A percentile compares a stretch with the other conserved stretches of the same genome.
Conservation (phyloP, 2,113 vertebrate species). For the Orientallactaga bullata region DNA sequence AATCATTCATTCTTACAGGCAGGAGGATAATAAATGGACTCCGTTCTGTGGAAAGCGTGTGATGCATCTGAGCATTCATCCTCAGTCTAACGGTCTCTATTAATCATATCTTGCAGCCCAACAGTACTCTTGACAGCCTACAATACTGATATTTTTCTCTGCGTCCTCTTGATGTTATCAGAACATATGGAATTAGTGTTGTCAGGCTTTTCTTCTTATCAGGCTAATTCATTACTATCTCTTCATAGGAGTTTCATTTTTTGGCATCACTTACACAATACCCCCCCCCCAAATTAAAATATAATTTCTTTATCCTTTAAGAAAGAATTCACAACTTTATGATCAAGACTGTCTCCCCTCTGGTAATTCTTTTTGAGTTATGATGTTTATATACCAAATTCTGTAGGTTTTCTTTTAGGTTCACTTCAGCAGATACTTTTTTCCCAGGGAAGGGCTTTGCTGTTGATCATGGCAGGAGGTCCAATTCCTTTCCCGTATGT, state of each 20-base stretch:
- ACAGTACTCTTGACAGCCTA: not conserved
- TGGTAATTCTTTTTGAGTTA: conserved; percentile 47
- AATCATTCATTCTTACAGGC: conserved; percentile 61
- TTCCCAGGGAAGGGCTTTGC: conserved; percentile 44
- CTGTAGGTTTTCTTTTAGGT: conserved; percentile 32
- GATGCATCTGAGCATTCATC: conserved; percentile 44
- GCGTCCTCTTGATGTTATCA: conserved; percentile 58
- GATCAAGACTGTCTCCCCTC: not conserved
- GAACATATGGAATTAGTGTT: conserved; percentile 53
- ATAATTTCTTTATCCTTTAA: conserved; percentile 47
- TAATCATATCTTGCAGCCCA: conserved; percentile 48
- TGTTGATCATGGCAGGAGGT: conserved; percentile 30
- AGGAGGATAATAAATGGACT: conserved; percentile 67
- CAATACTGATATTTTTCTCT: conserved; percentile 24
- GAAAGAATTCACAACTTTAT: conserved; percentile 27
- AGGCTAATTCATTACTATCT: conserved; percentile 64
- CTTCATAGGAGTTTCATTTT: conserved; percentile 50
- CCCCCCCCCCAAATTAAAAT: not conserved
- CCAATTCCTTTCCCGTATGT: conserved; percentile 53
- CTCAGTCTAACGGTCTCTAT: conserved; percentile 55
- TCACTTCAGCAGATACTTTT: conserved; percentile 55
- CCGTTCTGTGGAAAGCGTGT: conserved; percentile 48
- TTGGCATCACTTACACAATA: not conserved
- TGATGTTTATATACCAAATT: conserved; percentile 48
- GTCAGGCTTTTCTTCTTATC: conserved; percentile 57